Percentiles rank a stretch among this genome's conserved stretches.
Evolutionary conservation across 2,113 vertebrate genomes (phyloP).

Genomic region (Condylura cristata): DNA sequence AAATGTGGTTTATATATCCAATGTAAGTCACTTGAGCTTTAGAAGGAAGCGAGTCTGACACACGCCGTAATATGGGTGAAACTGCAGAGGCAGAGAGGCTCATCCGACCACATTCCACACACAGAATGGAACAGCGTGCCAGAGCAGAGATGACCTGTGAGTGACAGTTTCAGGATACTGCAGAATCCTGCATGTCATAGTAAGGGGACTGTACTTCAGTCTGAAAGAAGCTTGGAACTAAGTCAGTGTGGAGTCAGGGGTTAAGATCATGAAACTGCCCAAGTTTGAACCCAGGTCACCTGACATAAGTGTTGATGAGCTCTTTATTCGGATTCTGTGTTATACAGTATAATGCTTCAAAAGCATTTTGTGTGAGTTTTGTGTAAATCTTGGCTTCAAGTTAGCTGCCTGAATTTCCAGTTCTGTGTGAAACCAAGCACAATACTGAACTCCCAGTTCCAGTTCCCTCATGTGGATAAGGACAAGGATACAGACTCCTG

Average conservation of each 20-base stretch:
- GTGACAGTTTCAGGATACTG: not conserved
- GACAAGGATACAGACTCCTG: not conserved
- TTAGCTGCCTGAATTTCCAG: not conserved
- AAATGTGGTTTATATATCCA: not conserved
- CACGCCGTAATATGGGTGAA: not conserved
- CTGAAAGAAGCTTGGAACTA: not conserved
- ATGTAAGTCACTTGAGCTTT: not conserved
- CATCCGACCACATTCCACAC: not conserved
- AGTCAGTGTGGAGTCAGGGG: not conserved
- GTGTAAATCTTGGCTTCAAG: not conserved
- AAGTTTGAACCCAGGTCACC: not conserved
- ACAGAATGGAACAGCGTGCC: not conserved
- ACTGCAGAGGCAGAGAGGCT: not conserved
- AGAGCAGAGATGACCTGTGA: not conserved
- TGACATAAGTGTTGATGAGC: not conserved
- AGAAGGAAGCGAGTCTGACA: not conserved
- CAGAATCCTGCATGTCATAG: not conserved
- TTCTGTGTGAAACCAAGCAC: not conserved
- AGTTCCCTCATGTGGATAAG: not conserved
- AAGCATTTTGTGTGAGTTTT: not conserved
- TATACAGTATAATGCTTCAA: not conserved
- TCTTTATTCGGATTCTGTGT: not conserved
- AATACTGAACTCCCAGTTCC: not conserved
- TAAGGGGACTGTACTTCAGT: not conserved
- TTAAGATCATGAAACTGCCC: not conserved